Conservation (phyloP, 1,140 invertebrate species). For the Drosophila nasuta region DNA sequence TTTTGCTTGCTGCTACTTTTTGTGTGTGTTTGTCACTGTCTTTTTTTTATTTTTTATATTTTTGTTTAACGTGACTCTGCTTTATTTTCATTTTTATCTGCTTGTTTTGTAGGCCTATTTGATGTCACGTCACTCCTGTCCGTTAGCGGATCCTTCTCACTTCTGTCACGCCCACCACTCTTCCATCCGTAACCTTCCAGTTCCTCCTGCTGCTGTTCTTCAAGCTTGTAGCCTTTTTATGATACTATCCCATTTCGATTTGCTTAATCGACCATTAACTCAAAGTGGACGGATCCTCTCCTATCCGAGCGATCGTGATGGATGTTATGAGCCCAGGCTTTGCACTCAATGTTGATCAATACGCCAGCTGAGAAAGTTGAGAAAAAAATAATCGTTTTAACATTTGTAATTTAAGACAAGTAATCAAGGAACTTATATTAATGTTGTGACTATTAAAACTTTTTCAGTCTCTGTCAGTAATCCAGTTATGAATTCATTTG, state of each 20-base stretch:
- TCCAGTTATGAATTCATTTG: background rate
- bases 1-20: slow-evolving; percentile 68
- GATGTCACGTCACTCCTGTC: slow-evolving; percentile 6
- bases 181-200: background rate
- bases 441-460: no score
- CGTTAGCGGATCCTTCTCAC: slow-evolving; percentile 5
- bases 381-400: background rate
- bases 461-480: no score
- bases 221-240: slow-evolving; percentile 30
- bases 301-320: slow-evolving; percentile 93
- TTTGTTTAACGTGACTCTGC: slow-evolving; percentile 45
- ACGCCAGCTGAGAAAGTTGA: slow-evolving; percentile 88
- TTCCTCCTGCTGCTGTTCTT: slow-evolving; percentile 13
- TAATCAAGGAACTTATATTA: no score
- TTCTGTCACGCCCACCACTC: background rate
- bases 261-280: slow-evolving; percentile 95
- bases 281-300: slow-evolving; percentile 97
- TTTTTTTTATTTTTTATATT: slow-evolving; percentile 51
- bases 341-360: slow-evolving; percentile 97
- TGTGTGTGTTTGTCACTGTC: slow-evolving; percentile 54
- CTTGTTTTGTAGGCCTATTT: slow-evolving; percentile 29
- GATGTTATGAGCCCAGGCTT: slow-evolving; percentile 98
- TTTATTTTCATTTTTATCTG: slow-evolving; percentile 39
- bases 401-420: background rate
- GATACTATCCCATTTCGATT: slow-evolving; percentile 37